Conservation (phyloP, 2,888 invertebrate genomes). For the Strigamia crassipes region DNA sequence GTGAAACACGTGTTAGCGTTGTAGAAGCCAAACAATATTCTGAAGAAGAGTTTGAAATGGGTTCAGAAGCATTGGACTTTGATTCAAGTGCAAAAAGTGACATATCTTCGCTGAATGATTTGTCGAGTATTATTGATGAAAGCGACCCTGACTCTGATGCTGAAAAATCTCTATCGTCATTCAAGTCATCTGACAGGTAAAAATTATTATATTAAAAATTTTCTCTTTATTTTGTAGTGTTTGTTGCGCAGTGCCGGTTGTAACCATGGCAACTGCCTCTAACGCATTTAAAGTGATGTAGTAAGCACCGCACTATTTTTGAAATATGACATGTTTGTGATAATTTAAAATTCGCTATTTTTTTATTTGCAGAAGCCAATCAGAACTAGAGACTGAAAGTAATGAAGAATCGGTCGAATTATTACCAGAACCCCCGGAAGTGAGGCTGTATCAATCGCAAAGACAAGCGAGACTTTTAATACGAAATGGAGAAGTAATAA, state of each 20-base stretch:
- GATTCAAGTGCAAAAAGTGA: background rate
- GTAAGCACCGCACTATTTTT: too few relatives aligned
- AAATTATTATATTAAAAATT: background rate
- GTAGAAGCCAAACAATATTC: background rate
- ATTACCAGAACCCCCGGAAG: background rate
- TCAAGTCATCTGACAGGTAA: background rate
- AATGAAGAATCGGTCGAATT: background rate
- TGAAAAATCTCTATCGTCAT: background rate
- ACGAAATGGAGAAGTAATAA: background rate
- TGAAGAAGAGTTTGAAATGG: background rate
- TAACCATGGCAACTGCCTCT: background rate
- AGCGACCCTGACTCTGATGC: background rate
- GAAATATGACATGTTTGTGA: too few relatives aligned
- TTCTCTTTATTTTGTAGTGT: background rate
- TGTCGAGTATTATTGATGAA: background rate
- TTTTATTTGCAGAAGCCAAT: background rate
- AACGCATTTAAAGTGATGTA: too few relatives aligned
- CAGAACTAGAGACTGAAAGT: background rate
- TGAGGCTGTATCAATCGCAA: background rate
- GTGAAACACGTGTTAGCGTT: background rate
- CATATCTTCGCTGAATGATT: background rate
- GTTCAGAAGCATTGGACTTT: background rate
- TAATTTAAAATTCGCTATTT: too few relatives aligned
- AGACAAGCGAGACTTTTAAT: background rate
- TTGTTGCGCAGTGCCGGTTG: background rate